Base-by-base conservation (phyloP, 2,797 vertebrate genomes). In the Danio jaintianensis region DNA sequence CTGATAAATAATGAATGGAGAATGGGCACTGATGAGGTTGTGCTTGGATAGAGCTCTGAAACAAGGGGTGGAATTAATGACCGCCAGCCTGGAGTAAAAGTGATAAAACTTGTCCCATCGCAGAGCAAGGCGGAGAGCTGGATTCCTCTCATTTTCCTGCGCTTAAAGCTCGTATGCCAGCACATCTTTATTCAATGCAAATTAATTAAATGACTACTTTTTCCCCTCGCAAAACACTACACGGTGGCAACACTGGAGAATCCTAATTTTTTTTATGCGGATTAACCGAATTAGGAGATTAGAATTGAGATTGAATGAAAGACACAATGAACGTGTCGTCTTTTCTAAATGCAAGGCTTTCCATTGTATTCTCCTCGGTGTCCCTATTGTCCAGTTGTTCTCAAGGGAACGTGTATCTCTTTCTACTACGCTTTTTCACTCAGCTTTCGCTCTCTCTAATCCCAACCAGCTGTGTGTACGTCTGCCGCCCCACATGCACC, bases 1-100 rank as follows among this genome's bases (percentile, higher is more conserved):
- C 83, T 84, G 88, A 89, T 90, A 90, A 91, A 92, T 90, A 91
- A 89, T 88, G 87, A 88, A 89, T 86, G 58, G 82, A 81, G 80
- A 84, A 71, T 69, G 79, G 84, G 82, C 82, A 78, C 62, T 79
- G 83, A 82, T 76, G 85, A 82, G 83, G 75, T 74, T 69, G 55
- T 59, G 81, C 73, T 82, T 81, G 86, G 85, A 86, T 87, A 81
- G 82, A 73, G 61, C 67, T 82, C 83, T 61, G 77, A 68, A 52
- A 80, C 85, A 82, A 86, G 75, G 80, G 80, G 63, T 75, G 81
- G 80, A 85, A 62, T 85, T 87, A 89, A 87, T 85, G 82, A 80
- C 71, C 83, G 84, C 81, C 84, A 87, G 89, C 91, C 86, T 92
- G 92, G 90, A 88, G 89, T 91, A 83, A 82, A 47, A 58, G 88